These are phyloP conservation scores for Callorhinus ursinus DNA, from an alignment of 2,113 vertebrate species.

Conservation along the genomic window DNA sequence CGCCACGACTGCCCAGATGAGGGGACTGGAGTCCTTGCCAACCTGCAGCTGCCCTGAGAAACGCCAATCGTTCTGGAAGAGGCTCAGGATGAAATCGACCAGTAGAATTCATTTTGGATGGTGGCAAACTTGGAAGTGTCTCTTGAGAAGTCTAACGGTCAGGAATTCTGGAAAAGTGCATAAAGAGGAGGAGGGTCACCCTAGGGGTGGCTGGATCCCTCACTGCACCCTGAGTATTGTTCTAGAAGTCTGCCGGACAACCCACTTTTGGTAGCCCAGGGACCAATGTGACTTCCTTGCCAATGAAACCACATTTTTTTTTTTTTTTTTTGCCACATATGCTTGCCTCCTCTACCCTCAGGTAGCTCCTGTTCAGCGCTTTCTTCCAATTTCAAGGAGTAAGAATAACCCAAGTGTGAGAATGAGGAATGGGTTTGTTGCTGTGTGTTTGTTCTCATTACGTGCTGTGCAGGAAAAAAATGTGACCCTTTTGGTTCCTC, in stretches of 20 bases:
- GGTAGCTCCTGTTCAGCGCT: neutral
- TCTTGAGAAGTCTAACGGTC: neutral
- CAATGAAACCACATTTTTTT: neutral
- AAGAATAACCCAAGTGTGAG: neutral
- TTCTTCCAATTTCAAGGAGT: neutral
- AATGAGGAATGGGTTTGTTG: neutral
- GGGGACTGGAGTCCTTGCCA: neutral
- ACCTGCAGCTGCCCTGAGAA: neutral
- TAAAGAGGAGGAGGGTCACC: neutral
- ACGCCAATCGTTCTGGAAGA: neutral
- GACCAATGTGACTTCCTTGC: neutral
- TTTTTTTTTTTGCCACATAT: neutral
- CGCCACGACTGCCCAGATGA: neutral
- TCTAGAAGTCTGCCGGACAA: neutral
- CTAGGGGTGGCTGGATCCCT: neutral
- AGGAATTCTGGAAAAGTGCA: neutral
- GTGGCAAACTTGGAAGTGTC: neutral
- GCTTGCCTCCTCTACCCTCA: neutral
- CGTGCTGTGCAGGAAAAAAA: neutral
- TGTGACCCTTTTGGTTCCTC: neutral
- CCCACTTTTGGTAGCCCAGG: neutral
- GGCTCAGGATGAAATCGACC: neutral
- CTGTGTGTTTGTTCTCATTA: neutral
- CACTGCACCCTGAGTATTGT: neutral
- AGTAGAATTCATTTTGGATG: neutral